phyloP scores from a whole-genome alignment of 2,888 invertebrate genomes.

The Ennomos fuscantarius region DNA sequence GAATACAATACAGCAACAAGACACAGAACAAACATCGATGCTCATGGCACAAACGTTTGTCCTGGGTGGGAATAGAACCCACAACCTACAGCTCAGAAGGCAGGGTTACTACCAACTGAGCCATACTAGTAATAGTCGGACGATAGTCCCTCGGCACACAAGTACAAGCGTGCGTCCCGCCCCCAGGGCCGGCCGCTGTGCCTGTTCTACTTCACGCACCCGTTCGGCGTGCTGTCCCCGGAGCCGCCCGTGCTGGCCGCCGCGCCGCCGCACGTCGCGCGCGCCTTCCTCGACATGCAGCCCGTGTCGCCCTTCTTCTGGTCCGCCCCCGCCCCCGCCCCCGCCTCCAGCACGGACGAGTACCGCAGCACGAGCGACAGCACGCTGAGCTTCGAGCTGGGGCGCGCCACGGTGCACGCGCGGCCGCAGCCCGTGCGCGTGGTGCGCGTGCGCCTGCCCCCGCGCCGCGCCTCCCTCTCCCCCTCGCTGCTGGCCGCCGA shows the following conservation, averaged over 20 bases:
- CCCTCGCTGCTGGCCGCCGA: slow-evolving; percentile 63
- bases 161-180: slow-evolving; percentile 5
- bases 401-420: slow-evolving; percentile 51
- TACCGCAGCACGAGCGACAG: slow-evolving; percentile 42
- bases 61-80: too few relatives aligned
- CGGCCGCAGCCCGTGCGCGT: slow-evolving; percentile 41
- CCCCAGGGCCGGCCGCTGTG: slow-evolving; percentile 79
- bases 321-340: slow-evolving; percentile 41
- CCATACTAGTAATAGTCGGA: too few relatives aligned
- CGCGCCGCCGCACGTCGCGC: slow-evolving; percentile 56
- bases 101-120: too few relatives aligned
- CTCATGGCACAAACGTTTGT: too few relatives aligned
- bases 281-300: slow-evolving; percentile 65
- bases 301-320: slow-evolving; percentile 58
- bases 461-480: slow-evolving; percentile 53
- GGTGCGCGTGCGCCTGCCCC: slow-evolving; percentile 44
- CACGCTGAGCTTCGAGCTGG: slow-evolving; percentile 48
- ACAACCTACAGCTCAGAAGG: too few relatives aligned
- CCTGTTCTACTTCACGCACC: slow-evolving; percentile 84
- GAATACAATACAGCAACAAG: too few relatives aligned
- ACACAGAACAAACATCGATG: too few relatives aligned
- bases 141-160: too few relatives aligned
- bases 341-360: slow-evolving; percentile 42
- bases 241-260: slow-evolving; percentile 66
- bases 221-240: slow-evolving; percentile 82